A percentile compares a stretch with the other conserved stretches of the same genome.
phyloP scores from a whole-genome alignment of 2,113 vertebrate species.

The Prolemur simus region DNA sequence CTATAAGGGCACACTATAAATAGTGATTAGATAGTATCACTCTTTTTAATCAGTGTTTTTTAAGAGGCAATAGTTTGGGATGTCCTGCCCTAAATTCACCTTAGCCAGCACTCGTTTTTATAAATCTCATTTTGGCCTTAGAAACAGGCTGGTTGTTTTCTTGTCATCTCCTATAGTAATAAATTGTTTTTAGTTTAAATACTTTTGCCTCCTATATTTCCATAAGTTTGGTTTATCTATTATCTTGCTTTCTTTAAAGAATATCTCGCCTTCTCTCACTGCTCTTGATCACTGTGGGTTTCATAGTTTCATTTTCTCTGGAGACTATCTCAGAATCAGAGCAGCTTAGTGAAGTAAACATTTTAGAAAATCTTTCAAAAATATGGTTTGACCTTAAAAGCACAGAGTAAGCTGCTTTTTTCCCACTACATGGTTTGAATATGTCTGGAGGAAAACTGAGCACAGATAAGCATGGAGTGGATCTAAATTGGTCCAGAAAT shows the following conservation, averaged over 20 bases:
- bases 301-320: constrained; percentile 10
- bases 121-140: neutral
- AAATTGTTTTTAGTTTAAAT: neutral
- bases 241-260: neutral
- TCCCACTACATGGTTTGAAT: neutral
- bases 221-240: neutral
- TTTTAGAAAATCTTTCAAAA: constrained; percentile 34
- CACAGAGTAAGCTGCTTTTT: neutral
- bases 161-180: neutral
- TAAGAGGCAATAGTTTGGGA: neutral
- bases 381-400: constrained; percentile 21
- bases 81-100: neutral
- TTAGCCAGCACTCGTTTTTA: neutral
- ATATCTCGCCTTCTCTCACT: neutral
- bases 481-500: neutral
- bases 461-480: neutral
- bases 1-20: constrained; percentile 44
- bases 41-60: constrained; percentile 1
- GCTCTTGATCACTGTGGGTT: neutral
- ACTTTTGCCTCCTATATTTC: neutral
- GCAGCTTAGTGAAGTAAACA: neutral
- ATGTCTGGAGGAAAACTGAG: neutral
- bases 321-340: constrained; percentile 17
- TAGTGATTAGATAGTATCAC: neutral
- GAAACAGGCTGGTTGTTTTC: neutral